phyloP scores from a whole-genome alignment of 2,888 invertebrate genomes.

The Chymomyza fuscimana region DNA sequence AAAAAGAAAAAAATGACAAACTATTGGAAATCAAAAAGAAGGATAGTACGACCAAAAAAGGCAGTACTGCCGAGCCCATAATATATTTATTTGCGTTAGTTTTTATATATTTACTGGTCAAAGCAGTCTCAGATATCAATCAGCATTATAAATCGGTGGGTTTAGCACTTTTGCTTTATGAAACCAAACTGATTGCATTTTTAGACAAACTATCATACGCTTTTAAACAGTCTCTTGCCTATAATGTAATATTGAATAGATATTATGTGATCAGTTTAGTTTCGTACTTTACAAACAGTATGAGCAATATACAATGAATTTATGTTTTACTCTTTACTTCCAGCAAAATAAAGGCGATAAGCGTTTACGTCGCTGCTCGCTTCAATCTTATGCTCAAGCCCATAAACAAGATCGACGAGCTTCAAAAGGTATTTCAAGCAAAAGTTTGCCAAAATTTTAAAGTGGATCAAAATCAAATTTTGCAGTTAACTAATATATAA shows the following conservation, averaged over 20 bases:
- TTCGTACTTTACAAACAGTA: neutral
- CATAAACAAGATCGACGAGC: slow-evolving; percentile 76
- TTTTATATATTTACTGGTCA: slow-evolving; percentile 76
- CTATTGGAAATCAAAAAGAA: slow-evolving; percentile 44
- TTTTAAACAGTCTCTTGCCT: no score
- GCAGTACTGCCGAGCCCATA: slow-evolving; percentile 75
- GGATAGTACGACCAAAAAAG: slow-evolving; percentile 59
- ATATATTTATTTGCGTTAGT: slow-evolving; percentile 78
- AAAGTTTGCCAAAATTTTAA: slow-evolving; percentile 76
- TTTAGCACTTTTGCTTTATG: neutral
- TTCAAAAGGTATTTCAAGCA: slow-evolving; percentile 78
- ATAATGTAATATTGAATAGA: no score
- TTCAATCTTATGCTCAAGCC: slow-evolving; percentile 78
- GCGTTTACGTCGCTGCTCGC: slow-evolving; percentile 75
- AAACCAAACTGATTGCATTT: neutral
- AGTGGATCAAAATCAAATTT: slow-evolving; percentile 5
- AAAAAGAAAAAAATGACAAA: neutral
- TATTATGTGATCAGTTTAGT: neutral
- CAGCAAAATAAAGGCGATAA: slow-evolving; percentile 76
- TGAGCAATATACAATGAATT: no score
- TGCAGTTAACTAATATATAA: neutral
- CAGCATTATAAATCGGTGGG: slow-evolving; percentile 74
- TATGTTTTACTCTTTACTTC: slow-evolving; percentile 9
- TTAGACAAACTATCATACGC: no score
- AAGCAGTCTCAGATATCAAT: slow-evolving; percentile 78